A percentile compares a stretch with the other conserved stretches of the same genome.
phyloP scores from a whole-genome alignment of 2,888 invertebrate species.

The Tetropium fuscum region DNA sequence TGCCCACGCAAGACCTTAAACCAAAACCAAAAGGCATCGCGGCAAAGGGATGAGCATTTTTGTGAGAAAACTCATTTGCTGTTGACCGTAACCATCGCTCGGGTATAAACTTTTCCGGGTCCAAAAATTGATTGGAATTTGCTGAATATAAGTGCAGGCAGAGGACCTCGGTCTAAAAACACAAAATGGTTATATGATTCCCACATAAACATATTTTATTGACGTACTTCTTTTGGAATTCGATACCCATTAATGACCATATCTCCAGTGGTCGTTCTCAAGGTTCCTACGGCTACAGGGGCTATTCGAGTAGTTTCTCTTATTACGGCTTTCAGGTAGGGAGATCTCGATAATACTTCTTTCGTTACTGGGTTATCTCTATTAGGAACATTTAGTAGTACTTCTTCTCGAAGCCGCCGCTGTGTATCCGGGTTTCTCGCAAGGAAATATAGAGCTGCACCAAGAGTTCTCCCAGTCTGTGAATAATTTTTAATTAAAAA shows the following conservation, averaged over 20 bases:
- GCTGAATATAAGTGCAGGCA: conserved; percentile 27
- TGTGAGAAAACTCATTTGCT: conserved; percentile 45
- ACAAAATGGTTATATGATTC: not conserved
- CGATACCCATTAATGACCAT: conserved; percentile 60
- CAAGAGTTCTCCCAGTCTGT: conserved; percentile 66
- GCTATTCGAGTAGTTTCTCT: conserved; percentile 71
- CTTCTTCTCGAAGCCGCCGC: conserved; percentile 63
- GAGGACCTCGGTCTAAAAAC: conserved; percentile 44
- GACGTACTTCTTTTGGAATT: conserved; percentile 57
- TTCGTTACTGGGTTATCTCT: conserved; percentile 59
- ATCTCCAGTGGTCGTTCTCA: conserved; percentile 54
- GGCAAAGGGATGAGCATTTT: conserved; percentile 69
- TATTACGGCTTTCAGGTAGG: conserved; percentile 73
- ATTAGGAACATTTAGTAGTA: conserved; percentile 50
- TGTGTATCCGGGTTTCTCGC: conserved; percentile 65
- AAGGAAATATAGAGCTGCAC: conserved; percentile 64
- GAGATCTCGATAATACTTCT: conserved; percentile 59
- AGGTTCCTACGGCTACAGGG: conserved; percentile 51
- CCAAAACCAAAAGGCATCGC: conserved; percentile 78
- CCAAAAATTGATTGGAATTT: conserved; percentile 36
- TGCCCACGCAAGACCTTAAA: conserved; percentile 76
- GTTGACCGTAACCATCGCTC: conserved; percentile 54
- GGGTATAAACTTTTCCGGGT: conserved; percentile 53
- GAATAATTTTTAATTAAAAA: no score
- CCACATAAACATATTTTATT: not conserved